Evolutionary conservation across 1,140 invertebrate genomes (phyloP).

Genomic region (Theocolax elegans): DNA sequence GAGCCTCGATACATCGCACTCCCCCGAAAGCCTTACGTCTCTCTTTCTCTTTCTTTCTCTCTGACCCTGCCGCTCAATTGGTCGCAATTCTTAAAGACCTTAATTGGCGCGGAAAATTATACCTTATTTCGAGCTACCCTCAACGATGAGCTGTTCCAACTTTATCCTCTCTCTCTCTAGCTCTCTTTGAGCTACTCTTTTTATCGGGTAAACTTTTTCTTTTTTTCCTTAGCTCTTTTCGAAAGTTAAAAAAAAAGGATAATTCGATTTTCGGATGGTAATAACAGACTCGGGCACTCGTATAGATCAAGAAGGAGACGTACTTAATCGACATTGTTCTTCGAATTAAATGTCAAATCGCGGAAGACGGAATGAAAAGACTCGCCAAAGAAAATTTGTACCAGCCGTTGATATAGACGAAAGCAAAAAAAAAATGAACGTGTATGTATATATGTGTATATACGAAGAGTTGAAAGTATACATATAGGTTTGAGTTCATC

Average conservation of each 20-base stretch:
- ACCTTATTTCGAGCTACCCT: conserved; percentile 59
- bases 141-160: conserved; percentile 19
- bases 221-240: not conserved
- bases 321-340: no score
- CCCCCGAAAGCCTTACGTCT: conserved; percentile 53
- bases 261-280: not conserved
- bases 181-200: conserved; percentile 21
- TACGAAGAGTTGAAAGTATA: no score
- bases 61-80: conserved; percentile 64
- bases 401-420: no score
- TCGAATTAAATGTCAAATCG: no score
- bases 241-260: not conserved
- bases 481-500: no score
- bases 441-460: no score
- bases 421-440: no score
- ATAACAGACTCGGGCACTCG: not conserved
- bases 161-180: conserved; percentile 13
- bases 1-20: conserved; percentile 56
- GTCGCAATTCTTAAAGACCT: conserved; percentile 69
- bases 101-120: conserved; percentile 70
- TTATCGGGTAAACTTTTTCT: conserved; percentile 27
- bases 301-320: no score
- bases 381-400: no score
- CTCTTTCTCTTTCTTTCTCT: conserved; percentile 47
- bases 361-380: no score